A percentile compares a stretch with the other conserved stretches of the same genome.
Evolutionary conservation across 1,140 invertebrate genomes (phyloP).

Genomic region (Drosophila virilis): DNA sequence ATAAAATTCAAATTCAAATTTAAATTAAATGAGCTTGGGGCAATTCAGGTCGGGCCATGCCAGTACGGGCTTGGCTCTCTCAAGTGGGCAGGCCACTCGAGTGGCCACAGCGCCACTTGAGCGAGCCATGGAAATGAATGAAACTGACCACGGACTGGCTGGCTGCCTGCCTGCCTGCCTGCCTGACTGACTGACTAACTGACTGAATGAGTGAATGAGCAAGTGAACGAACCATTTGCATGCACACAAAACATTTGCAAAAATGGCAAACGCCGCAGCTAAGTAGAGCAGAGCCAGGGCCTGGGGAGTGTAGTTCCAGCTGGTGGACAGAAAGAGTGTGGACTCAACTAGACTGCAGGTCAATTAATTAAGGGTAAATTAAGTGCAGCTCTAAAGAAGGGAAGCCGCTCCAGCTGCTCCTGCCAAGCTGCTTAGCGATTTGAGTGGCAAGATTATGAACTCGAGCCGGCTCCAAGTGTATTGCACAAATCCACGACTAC

Average conservation of each 20-base stretch:
- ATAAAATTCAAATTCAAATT: slow-evolving; percentile 50
- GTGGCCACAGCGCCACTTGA: slow-evolving; percentile 65
- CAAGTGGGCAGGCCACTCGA: slow-evolving; percentile 60
- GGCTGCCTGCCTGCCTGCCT: slow-evolving; percentile 32
- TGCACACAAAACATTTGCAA: slow-evolving; percentile 80
- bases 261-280: slow-evolving; percentile 49
- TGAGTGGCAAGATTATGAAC: slow-evolving; percentile 77
- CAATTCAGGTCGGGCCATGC: slow-evolving; percentile 42
- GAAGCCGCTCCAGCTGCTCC: slow-evolving; percentile 51
- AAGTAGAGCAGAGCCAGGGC: slow-evolving; percentile 27
- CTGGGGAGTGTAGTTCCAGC: neutral
- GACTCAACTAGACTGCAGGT: slow-evolving; percentile 72
- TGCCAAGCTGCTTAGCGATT: slow-evolving; percentile 67
- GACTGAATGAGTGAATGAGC: slow-evolving; percentile 42
- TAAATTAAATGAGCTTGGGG: slow-evolving; percentile 57
- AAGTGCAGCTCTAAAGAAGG: slow-evolving; percentile 68
- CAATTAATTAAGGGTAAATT: slow-evolving; percentile 82
- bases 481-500: slow-evolving; percentile 65
- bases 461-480: slow-evolving; percentile 36
- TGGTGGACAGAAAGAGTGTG: neutral
- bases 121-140: slow-evolving; percentile 66
- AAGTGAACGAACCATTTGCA: slow-evolving; percentile 71
- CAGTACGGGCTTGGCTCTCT: slow-evolving; percentile 38
- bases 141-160: slow-evolving; percentile 60
- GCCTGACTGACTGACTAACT: slow-evolving; percentile 17